A percentile compares a stretch with the other conserved stretches of the same genome.
These are phyloP conservation scores for Desmodus rotundus DNA, from an alignment of 2,113 vertebrate species.

Conservation along the genomic window DNA sequence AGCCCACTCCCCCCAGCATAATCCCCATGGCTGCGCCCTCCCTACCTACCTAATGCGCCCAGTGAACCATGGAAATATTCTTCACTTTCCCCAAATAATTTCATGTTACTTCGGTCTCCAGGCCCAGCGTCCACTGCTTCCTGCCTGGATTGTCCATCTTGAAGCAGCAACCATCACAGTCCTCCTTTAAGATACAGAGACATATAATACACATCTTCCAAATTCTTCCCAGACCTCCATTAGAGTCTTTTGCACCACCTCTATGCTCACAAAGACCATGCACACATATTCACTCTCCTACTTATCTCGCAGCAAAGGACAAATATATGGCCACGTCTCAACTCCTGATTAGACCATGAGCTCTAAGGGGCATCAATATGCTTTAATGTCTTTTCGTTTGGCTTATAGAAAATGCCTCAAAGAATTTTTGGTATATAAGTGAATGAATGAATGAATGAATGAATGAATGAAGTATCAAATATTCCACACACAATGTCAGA, in stretches of 20 bases:
- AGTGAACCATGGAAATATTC: not conserved
- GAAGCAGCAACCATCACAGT: not conserved
- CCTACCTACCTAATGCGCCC: fast-evolving
- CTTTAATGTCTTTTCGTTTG: not conserved
- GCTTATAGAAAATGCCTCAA: not conserved
- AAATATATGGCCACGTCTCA: not conserved
- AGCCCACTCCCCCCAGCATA: not conserved
- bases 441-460: not conserved
- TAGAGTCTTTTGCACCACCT: not conserved
- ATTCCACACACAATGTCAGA: not conserved
- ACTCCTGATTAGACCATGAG: not conserved
- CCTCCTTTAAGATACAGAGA: not conserved
- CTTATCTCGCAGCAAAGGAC: not conserved
- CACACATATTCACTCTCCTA: not conserved
- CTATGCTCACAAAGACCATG: not conserved
- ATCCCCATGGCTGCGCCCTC: not conserved
- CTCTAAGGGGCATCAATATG: not conserved
- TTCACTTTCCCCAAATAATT: not conserved
- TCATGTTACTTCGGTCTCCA: not conserved
- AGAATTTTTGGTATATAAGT: not conserved
- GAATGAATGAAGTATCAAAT: not conserved
- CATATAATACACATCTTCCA: not conserved
- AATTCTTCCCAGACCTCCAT: not conserved
- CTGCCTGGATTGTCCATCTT: not conserved
- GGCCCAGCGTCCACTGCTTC: not conserved